Conservation (phyloP, 1,140 invertebrate genomes). For the Diachasmimorpha longicaudata region DNA sequence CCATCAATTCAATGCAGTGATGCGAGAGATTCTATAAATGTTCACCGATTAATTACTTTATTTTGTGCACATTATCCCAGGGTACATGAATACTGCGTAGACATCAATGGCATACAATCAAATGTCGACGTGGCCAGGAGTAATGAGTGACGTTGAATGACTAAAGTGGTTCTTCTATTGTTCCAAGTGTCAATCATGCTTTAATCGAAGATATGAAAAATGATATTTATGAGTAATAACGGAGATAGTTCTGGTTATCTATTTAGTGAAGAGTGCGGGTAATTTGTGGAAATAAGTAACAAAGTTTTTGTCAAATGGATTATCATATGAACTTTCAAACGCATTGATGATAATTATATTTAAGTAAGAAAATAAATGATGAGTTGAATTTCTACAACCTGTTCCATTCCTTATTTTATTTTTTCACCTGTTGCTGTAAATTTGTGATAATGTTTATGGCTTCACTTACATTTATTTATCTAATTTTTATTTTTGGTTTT, state of each 20-base stretch:
- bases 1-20: neutral
- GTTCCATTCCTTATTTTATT: neutral
- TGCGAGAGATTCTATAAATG: neutral
- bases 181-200: constrained; percentile 4
- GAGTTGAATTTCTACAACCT: neutral
- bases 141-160: neutral
- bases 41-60: neutral
- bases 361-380: neutral
- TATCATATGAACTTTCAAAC: neutral
- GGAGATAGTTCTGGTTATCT: neutral
- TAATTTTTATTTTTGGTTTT: too few relatives aligned
- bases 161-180: neutral
- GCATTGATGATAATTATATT: neutral
- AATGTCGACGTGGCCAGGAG: neutral
- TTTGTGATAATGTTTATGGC: too few relatives aligned
- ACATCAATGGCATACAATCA: neutral
- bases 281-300: neutral
- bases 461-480: too few relatives aligned
- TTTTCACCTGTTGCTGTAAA: too few relatives aligned
- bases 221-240: neutral
- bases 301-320: neutral
- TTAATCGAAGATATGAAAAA: neutral
- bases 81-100: neutral
- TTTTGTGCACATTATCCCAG: neutral
- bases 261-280: neutral